Conservation (phyloP, 2,888 invertebrate species). For the Cataglyphis rosenhaueri region DNA sequence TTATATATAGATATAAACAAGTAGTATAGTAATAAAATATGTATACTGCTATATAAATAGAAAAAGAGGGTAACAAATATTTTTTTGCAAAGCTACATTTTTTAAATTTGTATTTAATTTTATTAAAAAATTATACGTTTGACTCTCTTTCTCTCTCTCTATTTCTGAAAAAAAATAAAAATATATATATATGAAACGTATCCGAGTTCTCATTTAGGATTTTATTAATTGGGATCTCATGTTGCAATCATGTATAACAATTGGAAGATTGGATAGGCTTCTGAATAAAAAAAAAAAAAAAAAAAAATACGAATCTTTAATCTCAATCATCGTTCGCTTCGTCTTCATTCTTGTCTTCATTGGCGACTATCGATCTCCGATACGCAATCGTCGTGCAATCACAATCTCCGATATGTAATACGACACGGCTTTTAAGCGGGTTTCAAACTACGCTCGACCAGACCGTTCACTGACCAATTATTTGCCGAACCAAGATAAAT, state of each 20-base stretch:
- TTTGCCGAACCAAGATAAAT: constrained; percentile 42
- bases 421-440: constrained; percentile 45
- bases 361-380: constrained; percentile 46
- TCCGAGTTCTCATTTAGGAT: background rate
- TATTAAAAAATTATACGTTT: background rate
- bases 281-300: constrained; percentile 6
- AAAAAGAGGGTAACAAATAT: background rate
- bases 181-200: background rate
- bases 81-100: background rate
- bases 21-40: background rate
- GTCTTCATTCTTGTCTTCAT: constrained; percentile 42
- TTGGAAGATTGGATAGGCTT: background rate
- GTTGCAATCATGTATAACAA: background rate
- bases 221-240: background rate
- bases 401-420: constrained; percentile 46
- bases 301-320: constrained; percentile 1
- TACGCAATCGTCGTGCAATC: constrained; percentile 37
- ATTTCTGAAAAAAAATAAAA: background rate
- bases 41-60: background rate
- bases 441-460: constrained; percentile 39
- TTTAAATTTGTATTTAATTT: constrained; percentile 3
- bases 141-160: background rate
- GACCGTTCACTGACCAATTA: constrained; percentile 38
- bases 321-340: constrained; percentile 24
- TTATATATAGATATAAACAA: background rate